phyloP scores from a whole-genome alignment of 2,888 invertebrate genomes.

The Amblyteles armatorius region DNA sequence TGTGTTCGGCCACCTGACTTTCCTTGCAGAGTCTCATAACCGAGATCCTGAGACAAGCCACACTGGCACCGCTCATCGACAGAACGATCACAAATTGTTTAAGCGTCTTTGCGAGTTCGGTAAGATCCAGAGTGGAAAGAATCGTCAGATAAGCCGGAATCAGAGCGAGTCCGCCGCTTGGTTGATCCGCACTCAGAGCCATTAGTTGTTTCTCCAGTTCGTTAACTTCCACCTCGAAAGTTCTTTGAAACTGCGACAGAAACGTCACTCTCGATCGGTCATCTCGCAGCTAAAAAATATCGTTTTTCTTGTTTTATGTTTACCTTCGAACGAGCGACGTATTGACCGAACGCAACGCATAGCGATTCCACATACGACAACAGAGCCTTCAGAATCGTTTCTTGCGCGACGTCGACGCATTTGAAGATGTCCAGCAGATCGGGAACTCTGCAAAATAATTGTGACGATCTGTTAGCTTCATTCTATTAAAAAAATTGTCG shows the following conservation, averaged over 20 bases:
- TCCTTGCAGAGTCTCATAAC: slow-evolving; percentile 86
- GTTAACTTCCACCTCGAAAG: slow-evolving; percentile 87
- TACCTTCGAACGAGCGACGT: slow-evolving; percentile 85
- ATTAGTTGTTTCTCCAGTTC: slow-evolving; percentile 88
- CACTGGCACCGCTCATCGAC: slow-evolving; percentile 85
- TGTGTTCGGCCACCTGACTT: slow-evolving; percentile 86
- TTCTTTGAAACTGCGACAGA: slow-evolving; percentile 85
- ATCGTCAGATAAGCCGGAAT: slow-evolving; percentile 88
- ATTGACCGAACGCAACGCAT: slow-evolving; percentile 89
- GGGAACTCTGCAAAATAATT: slow-evolving; percentile 85
- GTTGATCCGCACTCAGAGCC: slow-evolving; percentile 85
- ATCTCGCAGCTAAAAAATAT: neutral
- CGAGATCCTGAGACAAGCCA: slow-evolving; percentile 86
- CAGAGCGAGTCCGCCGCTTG: slow-evolving; percentile 86
- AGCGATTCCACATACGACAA: slow-evolving; percentile 87
- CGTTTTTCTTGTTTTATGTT: neutral
- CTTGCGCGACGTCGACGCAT: slow-evolving; percentile 86
- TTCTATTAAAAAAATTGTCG: slow-evolving; percentile 16
- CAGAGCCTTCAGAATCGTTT: slow-evolving; percentile 85
- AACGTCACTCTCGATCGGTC: neutral
- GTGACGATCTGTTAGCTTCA: neutral
- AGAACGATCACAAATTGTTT: slow-evolving; percentile 86
- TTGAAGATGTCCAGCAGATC: slow-evolving; percentile 87
- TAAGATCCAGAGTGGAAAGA: slow-evolving; percentile 85
- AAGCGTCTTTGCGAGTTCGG: slow-evolving; percentile 86